Evolutionary conservation across 2,113 vertebrate genomes (phyloP).

Genomic region (Ibidorhyncha struthersii): DNA sequence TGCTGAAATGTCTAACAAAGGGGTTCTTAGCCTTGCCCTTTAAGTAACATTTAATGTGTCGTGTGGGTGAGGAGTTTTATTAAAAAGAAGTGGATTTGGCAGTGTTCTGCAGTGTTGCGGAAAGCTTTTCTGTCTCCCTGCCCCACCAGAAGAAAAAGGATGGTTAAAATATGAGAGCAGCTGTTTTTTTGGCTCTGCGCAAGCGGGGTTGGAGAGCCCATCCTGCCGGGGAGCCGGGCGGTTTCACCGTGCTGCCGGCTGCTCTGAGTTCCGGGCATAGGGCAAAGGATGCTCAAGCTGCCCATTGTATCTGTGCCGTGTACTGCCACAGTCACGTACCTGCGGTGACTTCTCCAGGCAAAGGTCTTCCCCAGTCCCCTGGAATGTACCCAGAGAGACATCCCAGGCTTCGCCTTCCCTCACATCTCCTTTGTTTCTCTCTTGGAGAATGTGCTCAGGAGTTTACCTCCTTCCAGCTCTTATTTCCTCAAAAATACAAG

Average conservation of each 20-base stretch:
- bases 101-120: not conserved
- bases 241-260: not conserved
- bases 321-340: not conserved
- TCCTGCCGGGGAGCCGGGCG: fast-evolving
- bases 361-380: not conserved
- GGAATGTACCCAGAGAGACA: not conserved
- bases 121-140: not conserved
- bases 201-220: fast-evolving
- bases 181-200: not conserved
- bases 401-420: not conserved
- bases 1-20: not conserved
- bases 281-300: not conserved
- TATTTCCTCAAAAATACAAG: not conserved
- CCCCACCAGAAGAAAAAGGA: not conserved
- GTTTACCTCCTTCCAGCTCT: not conserved
- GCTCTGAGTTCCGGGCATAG: fast-evolving
- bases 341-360: not conserved
- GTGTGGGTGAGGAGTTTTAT: not conserved
- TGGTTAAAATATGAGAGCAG: fast-evolving
- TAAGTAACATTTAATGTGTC: not conserved
- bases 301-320: not conserved
- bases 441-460: fast-evolving
- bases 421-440: not conserved
- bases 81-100: slow-evolving; percentile 9
- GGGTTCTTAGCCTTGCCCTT: not conserved